phyloP scores from a whole-genome alignment of 2,113 vertebrate species.

The Brachyistius frenatus region DNA sequence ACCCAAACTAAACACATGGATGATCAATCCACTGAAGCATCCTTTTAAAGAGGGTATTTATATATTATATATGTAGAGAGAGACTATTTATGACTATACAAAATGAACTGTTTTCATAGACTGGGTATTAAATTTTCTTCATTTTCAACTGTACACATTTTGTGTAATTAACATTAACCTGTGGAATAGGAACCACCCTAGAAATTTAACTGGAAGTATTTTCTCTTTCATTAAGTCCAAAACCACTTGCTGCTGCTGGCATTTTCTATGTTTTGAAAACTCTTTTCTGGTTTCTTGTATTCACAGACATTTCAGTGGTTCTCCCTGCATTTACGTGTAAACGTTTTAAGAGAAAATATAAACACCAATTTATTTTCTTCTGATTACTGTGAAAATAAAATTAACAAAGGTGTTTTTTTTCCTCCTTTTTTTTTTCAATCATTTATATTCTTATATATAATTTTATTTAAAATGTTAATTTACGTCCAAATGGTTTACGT shows the following conservation, averaged over 20 bases:
- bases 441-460: neutral
- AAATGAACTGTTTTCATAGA: slow-evolving; percentile 56
- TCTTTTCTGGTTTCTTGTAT: slow-evolving; percentile 27
- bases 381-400: slow-evolving; percentile 74
- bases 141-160: slow-evolving; percentile 26
- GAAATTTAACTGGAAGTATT: slow-evolving; percentile 35
- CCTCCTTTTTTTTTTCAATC: neutral
- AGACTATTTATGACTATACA: slow-evolving; percentile 78
- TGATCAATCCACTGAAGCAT: slow-evolving; percentile 14
- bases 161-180: slow-evolving; percentile 54
- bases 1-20: slow-evolving; percentile 36
- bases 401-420: neutral
- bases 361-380: slow-evolving; percentile 17
- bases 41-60: slow-evolving; percentile 40
- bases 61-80: slow-evolving; percentile 26
- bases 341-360: slow-evolving; percentile 44
- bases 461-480: neutral
- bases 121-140: slow-evolving; percentile 9
- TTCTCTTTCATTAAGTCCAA: slow-evolving; percentile 39
- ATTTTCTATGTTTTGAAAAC: slow-evolving; percentile 22
- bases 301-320: slow-evolving; percentile 1
- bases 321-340: slow-evolving; percentile 7
- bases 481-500: neutral
- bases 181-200: slow-evolving; percentile 50
- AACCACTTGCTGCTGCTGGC: slow-evolving; percentile 45